Evolutionary conservation across 2,113 vertebrate species (phyloP), one percentile per base, ranked within the genome.

Genomic region (Podocnemis expansa): DNA sequence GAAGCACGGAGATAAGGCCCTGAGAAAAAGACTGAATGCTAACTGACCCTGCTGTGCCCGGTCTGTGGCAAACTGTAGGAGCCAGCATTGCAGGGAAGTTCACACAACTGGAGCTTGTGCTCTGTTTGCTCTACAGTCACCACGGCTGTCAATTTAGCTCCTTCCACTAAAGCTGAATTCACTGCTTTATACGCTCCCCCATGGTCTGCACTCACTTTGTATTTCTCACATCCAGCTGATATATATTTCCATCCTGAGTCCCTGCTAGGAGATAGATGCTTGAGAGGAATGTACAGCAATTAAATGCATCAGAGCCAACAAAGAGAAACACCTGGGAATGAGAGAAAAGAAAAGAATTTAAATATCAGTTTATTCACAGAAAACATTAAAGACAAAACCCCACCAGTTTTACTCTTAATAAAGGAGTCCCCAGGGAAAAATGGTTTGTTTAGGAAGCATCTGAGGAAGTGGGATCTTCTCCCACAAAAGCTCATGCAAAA

Each of bases 201-300:
- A 56, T 43, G 34, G 19, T 16, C 34, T 6, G 4, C 73, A 91
- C 97, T 98, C 95, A 98, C 98, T 91, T 97, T 4, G 98, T 97
- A 97, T 95, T 98, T 38, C 98, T 97, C 88, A 98, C 93, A 73
- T 98, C 98, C 96, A 98, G 94, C 91, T 98, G 98, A 93, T 98
- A 98, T 52, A 98, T 98, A 89, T 98, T 98, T 75, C 98, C 98
- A 93, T 98, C 98, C 76, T 98, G 98, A 49, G 98, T 97, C 27
- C 98, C 98, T 24, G 97, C 98, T 51, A 98, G 94, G 13, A 98
- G 21, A 21, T 96, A 98, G 80, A 98, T 97, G 73, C 97, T 98
- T 1, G 98, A 98, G 87, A 98, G 98, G 97, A 98, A 98, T 0
- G 97, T 95, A 83, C 98, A 98, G 95, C 98, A 98, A 89, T 98